A percentile compares a stretch with the other conserved stretches of the same genome.
phyloP scores from a whole-genome alignment of 2,113 vertebrate genomes.

The Catharus bicknelli region DNA sequence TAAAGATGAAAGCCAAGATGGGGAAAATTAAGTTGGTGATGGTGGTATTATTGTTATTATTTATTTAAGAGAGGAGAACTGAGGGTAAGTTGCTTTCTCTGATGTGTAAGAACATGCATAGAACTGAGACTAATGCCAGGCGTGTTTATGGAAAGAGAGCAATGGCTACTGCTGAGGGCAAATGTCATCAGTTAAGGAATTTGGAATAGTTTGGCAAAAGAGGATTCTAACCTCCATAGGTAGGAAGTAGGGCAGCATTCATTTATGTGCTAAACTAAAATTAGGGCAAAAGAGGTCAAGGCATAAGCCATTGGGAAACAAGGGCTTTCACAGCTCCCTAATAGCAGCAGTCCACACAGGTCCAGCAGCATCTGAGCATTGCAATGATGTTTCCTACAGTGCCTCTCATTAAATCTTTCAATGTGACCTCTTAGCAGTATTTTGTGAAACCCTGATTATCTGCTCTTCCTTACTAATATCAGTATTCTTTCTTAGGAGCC shows the following conservation, averaged over 20 bases:
- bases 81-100: background rate
- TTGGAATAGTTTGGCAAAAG: background rate
- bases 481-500: background rate
- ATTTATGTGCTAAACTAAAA: background rate
- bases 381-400: background rate
- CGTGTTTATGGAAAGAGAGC: background rate
- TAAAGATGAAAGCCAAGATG: background rate
- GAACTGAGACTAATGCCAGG: background rate
- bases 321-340: background rate
- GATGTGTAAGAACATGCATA: background rate
- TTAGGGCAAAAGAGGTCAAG: background rate
- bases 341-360: background rate
- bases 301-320: background rate
- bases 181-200: background rate
- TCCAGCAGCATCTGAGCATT: background rate
- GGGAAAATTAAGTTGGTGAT: background rate
- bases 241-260: background rate
- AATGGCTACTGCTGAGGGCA: background rate
- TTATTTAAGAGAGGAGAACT: background rate
- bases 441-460: background rate
- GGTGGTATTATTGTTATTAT: background rate
- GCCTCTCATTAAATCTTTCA: background rate
- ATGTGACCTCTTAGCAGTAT: background rate
- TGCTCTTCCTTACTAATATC: background rate
- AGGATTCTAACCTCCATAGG: background rate